Conservation (phyloP, 2,797 vertebrate species). For the Darevskia mixta region DNA sequence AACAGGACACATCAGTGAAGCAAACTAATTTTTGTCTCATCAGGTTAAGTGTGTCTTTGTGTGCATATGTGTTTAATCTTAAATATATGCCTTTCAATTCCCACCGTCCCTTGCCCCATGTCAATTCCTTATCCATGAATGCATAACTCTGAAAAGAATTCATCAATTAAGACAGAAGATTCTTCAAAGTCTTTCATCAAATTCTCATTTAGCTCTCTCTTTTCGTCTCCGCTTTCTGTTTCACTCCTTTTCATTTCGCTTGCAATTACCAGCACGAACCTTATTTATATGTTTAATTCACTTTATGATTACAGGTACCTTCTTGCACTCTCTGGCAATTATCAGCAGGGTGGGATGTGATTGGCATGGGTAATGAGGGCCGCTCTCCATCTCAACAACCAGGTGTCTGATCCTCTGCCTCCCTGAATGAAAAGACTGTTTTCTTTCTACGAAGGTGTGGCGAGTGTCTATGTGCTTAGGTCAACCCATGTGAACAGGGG, state of each 20-base stretch:
- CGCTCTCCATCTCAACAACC: conserved; percentile 34
- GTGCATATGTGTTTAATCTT: conserved; percentile 37
- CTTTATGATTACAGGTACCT: conserved; percentile 54
- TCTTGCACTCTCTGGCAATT: conserved; percentile 50
- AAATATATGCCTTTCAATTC: conserved; percentile 69
- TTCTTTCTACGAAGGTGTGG: conserved; percentile 10
- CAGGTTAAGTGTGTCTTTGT: conserved; percentile 20
- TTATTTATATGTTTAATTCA: conserved; percentile 63
- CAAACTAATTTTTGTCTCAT: conserved; percentile 26
- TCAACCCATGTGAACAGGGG: not conserved
- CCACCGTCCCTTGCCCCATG: not conserved
- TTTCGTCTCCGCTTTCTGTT: conserved; percentile 50
- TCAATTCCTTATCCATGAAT: conserved; percentile 45
- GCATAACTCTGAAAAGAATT: conserved; percentile 60
- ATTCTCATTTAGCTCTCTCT: conserved; percentile 52
- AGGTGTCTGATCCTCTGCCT: conserved; percentile 2
- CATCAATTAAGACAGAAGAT: conserved; percentile 58
- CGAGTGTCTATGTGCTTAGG: not conserved
- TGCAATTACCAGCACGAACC: conserved; percentile 48
- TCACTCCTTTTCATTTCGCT: conserved; percentile 51
- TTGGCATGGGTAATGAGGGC: conserved; percentile 40
- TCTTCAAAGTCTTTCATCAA: conserved; percentile 55
- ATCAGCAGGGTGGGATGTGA: conserved; percentile 42
- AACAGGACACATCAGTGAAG: conserved; percentile 19
- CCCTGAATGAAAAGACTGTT: fast-evolving